Evolutionary conservation across 2,888 invertebrate genomes (phyloP).

Genomic region (Tenthredo amoena): DNA sequence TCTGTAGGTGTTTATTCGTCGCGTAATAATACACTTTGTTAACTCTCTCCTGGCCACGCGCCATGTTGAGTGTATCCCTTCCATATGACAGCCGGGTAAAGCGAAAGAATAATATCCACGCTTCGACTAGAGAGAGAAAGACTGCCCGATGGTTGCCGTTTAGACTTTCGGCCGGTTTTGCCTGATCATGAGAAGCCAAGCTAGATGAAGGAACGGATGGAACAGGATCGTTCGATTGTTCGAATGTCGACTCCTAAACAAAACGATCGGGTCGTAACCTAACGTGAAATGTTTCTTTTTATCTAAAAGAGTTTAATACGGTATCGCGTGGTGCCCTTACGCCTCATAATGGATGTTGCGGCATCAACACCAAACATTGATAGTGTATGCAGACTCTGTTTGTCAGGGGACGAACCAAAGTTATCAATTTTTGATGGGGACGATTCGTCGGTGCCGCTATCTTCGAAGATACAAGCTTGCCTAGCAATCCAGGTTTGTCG

Average conservation of each 20-base stretch:
- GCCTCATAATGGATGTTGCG: conserved; percentile 67
- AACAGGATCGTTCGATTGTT: conserved; percentile 65
- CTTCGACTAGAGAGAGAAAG: background rate
- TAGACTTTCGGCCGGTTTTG: background rate
- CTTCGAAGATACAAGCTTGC: conserved; percentile 83
- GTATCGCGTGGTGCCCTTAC: conserved; percentile 20
- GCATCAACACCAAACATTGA: conserved; percentile 67
- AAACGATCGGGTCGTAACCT: conserved; percentile 71
- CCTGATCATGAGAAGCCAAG: conserved; percentile 11
- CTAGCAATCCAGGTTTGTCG: conserved; percentile 83
- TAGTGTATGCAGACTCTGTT: conserved; percentile 83
- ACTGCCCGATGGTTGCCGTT: background rate
- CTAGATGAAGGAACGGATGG: conserved; percentile 40
- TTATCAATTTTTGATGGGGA: conserved; percentile 82
- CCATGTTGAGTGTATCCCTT: background rate
- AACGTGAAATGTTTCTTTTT: conserved; percentile 51
- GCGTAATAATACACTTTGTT: background rate
- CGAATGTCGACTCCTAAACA: conserved; percentile 68
- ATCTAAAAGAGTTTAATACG: conserved; percentile 28
- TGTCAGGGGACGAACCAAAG: conserved; percentile 82
- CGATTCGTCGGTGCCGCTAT: conserved; percentile 79
- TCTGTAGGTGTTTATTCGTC: background rate
- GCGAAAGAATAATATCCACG: background rate
- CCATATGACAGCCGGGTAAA: background rate
- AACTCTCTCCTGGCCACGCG: background rate